Conservation (phyloP, 64 coral and sea anemone genomes). For the Pocillopora verrucosa region DNA sequence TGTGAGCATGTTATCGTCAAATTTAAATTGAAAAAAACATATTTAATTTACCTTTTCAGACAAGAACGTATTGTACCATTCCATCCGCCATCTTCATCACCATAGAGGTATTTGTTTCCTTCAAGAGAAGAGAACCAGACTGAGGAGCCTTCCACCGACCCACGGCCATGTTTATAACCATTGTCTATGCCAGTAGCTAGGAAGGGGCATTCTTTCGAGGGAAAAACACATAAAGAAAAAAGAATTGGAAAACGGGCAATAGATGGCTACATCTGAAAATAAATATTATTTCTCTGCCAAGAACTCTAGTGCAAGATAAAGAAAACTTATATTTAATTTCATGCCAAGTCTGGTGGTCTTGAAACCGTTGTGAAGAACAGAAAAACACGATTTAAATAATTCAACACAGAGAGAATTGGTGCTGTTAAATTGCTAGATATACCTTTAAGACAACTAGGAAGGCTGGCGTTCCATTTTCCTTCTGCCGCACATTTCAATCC, state of each 20-base stretch:
- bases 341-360: too few species aligned
- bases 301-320: too few species aligned
- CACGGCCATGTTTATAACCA: background rate
- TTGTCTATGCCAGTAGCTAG: background rate
- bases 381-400: too few species aligned
- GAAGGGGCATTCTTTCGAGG: background rate
- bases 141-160: background rate
- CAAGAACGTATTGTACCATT: slow-evolving; percentile 1
- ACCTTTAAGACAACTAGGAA: slow-evolving; percentile 39
- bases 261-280: too few species aligned
- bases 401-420: too few species aligned
- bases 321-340: too few species aligned
- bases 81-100: background rate
- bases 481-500: background rate
- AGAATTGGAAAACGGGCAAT: too few species aligned
- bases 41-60: background rate
- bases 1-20: too few species aligned
- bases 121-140: background rate
- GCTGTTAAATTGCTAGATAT: background rate
- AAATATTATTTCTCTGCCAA: too few species aligned
- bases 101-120: background rate
- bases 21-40: too few species aligned
- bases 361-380: too few species aligned
- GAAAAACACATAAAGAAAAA: background rate
- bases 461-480: slow-evolving; percentile 11